Conservation (phyloP, 1,140 invertebrate genomes). For the Galendromus occidentalis region DNA sequence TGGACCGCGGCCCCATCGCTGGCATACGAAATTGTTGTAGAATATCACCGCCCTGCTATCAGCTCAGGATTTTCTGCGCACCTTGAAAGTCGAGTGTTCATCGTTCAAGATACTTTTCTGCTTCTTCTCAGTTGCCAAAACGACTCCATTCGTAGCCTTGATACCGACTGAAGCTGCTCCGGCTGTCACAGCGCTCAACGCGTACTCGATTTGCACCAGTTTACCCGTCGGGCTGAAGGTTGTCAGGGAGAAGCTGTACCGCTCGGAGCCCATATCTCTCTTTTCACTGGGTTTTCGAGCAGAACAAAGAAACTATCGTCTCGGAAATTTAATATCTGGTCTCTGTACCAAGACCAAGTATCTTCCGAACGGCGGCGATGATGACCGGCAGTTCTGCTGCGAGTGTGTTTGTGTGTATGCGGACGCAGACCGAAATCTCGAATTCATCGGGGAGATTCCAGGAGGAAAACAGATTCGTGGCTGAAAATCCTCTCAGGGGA, state of each 20-base stretch:
- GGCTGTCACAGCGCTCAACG: constrained; percentile 87
- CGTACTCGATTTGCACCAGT: constrained; percentile 99
- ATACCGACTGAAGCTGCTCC: constrained; percentile 98
- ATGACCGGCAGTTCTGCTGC: constrained; percentile 8
- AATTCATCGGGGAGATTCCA: not conserved
- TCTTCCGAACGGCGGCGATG: not conserved
- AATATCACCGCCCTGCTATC: too few species aligned
- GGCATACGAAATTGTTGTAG: too few species aligned
- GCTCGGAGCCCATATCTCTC: constrained; percentile 59
- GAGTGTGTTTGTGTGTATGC: not conserved
- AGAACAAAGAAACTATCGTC: not conserved
- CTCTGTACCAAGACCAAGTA: too few species aligned
- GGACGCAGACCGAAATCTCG: not conserved
- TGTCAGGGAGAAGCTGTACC: constrained; percentile 94
- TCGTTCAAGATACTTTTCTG: constrained; percentile 90
- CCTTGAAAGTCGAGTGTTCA: constrained; percentile 39
- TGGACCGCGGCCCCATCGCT: too few species aligned
- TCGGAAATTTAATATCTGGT: too few species aligned
- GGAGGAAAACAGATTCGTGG: not conserved
- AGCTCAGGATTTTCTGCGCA: constrained; percentile 26
- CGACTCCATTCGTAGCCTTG: constrained; percentile 67
- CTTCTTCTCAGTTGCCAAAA: constrained; percentile 97
- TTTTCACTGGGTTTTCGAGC: not conserved
- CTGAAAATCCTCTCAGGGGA: not conserved
- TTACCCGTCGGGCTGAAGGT: constrained; percentile 99